Base-by-base conservation (phyloP, 2,113 vertebrate species). In the Ochotona curzoniae region DNA sequence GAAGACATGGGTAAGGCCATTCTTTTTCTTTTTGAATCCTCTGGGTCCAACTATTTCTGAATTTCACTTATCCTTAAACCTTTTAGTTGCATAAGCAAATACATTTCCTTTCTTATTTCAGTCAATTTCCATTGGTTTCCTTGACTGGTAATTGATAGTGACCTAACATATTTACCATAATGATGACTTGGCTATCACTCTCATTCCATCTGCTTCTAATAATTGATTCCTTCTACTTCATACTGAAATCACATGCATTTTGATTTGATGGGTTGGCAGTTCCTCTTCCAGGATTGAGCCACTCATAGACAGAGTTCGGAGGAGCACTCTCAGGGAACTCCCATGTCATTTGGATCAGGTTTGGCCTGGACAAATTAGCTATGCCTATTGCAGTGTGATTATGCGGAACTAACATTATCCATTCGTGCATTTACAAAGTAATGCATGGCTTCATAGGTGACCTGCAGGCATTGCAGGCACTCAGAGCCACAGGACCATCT, bases 101-200 rank as follows among this genome's bases (percentile, higher is more conserved):
- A 44, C 3, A 25, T 54, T 89, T 94, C 8, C 35, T 85, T 92
- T 70, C 51, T 92, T 44, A n/a, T 18, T 17, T 86, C 87, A 75
- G 25, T 71, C 32, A 26, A 28, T 74, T 70, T 75, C 4, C 25
- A 71, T 23, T 23, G 10, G 26, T 81, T 93, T 88, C 6, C 80
- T 75, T 88, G n/a, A n/a, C 11, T 85, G 85, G 14, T 71, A 73
- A 83, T 79, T 64, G 38, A 88, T 82, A 95, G 13, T 67, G 30
- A 84, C 35, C 20, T 67, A 57, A 69, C 7, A 6, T 69, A 54
- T 60, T 80, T 71, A 74, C n/a, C 47, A 38, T 82, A 26, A 30
- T 69, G 21, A 91, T 61, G 20, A 47, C 14, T 85, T 14, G 80
- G 3, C 63, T 90, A 32, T 32, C 63, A n/a, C 0, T 28, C 83